A percentile compares a stretch with the other conserved stretches of the same genome.
Conservation (phyloP, 2,797 vertebrate genomes). For the Triplophysa yarkandensis region DNA sequence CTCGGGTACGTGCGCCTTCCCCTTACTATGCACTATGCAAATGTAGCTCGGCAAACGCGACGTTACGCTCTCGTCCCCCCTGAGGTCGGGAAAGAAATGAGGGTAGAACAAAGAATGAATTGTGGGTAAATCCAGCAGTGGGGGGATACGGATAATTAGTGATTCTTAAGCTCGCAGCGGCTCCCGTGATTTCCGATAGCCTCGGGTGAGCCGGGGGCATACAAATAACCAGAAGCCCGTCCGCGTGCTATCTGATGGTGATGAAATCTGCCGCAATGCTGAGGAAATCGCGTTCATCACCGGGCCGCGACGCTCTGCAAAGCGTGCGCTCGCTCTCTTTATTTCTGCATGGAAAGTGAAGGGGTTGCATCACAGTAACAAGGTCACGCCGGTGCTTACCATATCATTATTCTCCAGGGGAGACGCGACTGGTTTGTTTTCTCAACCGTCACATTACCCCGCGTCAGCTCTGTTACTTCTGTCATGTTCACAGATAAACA, state of each 20-base stretch:
- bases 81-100: conserved; percentile 48
- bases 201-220: conserved; percentile 53
- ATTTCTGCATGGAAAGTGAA: conserved; percentile 46
- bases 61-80: conserved; percentile 28
- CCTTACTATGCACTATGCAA: conserved; percentile 39
- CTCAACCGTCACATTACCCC: conserved; percentile 8
- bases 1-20: conserved; percentile 75
- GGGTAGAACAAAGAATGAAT: conserved; percentile 48
- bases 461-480: conserved; percentile 15
- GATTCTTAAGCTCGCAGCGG: conserved; percentile 53
- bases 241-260: conserved; percentile 69
- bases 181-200: conserved; percentile 56
- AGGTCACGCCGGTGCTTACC: conserved; percentile 49
- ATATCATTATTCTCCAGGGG: conserved; percentile 48
- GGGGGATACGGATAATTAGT: conserved; percentile 60
- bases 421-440: conserved; percentile 37
- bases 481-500: conserved; percentile 81
- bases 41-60: conserved; percentile 9
- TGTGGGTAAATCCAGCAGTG: conserved; percentile 50
- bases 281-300: conserved; percentile 58
- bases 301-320: conserved; percentile 48
- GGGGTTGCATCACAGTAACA: conserved; percentile 57
- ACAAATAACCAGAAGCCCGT: conserved; percentile 74
- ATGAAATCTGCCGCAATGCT: conserved; percentile 73
- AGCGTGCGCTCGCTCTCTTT: conserved; percentile 59